These are phyloP conservation scores for Trochalopteron elliotii DNA, from an alignment of 2,113 vertebrate species.

Conservation along the genomic window DNA sequence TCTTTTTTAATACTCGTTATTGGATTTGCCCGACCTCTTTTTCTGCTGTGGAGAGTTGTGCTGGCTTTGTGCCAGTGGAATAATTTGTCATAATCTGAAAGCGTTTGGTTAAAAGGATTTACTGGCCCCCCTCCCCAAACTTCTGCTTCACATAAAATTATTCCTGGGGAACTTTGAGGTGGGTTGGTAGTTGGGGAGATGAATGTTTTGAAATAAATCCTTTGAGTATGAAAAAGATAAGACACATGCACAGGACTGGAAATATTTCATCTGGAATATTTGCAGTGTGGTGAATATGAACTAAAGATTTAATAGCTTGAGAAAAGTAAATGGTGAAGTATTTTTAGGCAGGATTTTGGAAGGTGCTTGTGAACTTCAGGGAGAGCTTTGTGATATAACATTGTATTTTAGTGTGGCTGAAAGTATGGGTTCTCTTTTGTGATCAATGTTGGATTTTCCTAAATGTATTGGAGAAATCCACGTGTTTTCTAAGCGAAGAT, in stretches of 20 bases:
- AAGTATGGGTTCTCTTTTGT: background rate
- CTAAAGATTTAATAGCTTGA: background rate
- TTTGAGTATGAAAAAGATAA: background rate
- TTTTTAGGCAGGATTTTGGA: background rate
- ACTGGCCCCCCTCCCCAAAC: background rate
- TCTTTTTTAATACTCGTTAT: conserved; percentile 44
- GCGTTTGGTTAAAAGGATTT: background rate
- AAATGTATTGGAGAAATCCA: rapidly evolving
- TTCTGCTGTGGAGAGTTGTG: background rate
- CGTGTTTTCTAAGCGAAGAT: background rate
- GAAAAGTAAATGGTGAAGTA: background rate
- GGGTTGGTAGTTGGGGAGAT: background rate
- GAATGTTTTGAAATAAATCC: background rate
- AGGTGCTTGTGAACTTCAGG: background rate
- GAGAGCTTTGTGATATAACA: background rate
- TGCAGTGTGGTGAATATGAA: background rate
- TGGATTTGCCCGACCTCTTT: conserved; percentile 39
- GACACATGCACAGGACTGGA: background rate
- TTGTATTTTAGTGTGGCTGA: background rate
- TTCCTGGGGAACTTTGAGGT: background rate
- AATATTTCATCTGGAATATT: background rate
- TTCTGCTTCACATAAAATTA: background rate
- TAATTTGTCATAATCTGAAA: background rate
- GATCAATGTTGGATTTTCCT: rapidly evolving
- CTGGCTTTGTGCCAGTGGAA: background rate